Base-by-base conservation (phyloP, 2,888 invertebrate genomes). In the Tenodera sinensis region DNA sequence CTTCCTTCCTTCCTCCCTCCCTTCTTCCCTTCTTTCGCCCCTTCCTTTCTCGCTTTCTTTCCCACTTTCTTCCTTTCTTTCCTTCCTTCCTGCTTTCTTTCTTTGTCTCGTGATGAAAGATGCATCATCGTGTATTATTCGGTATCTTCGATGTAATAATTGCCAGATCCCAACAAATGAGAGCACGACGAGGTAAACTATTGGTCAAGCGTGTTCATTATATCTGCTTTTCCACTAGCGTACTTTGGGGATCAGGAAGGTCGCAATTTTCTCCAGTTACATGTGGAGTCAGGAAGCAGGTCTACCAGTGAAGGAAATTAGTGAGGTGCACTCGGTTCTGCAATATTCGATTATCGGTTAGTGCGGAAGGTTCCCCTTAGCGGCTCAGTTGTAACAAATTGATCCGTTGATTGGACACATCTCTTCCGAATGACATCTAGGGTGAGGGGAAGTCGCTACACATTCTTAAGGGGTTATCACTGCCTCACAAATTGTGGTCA, bases 361-460 rank as follows among this genome's bases (percentile, higher is more conserved):
- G 54, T 71, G 25, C 20, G 54, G 54, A 71, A 20, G 6, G 54
- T 71, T 71, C 54, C 54, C 20, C 14, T 71, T 71, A 71, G 20
- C 54, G 54, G 54, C 54, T 71, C 54, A 71, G 20, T 85, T n/a
- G 85, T 87, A 34, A 87, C 87, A 87, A 87, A 87, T 87, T 87
- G 87, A 87, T 87, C 34, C 54, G 87, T n/a, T 87, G 87, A 87
- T 87, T 82, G 87, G 83, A 83, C 54, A 71, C 54, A 71, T 71
- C 54, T 71, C 20, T 71, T 71, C 25, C 54, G 20, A 71, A 20
- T 71, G 54, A 25, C 54, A 71, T 71, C 54, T 20, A 71, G 54
- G 54, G 20, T 6, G 54, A 71, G 54, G 54, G 54, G 54, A 20
- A 71, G 54, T 71, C 54, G 15, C 54, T 54, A 15, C 20, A 54